Evolutionary conservation across 2,797 vertebrate species (phyloP), one percentile per base, ranked within the genome.

Genomic region (Micromesistius poutassou): DNA sequence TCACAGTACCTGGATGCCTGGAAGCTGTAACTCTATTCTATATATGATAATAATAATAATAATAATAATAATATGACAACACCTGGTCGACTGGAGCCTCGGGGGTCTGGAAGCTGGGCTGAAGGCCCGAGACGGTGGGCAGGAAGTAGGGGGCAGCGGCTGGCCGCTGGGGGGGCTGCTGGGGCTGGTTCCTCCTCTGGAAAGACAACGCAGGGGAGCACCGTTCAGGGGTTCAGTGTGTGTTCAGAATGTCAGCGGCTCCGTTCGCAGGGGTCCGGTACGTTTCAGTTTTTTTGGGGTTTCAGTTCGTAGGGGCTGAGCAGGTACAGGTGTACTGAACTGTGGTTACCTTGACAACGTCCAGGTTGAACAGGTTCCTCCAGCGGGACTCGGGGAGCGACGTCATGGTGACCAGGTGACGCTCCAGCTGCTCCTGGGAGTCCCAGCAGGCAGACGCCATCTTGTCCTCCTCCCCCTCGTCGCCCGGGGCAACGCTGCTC

Each of bases 121-220:
- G 91, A 72, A 99, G 95, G 73, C 97, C 98, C 50, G 98, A 94
- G 90, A 97, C 66, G 0, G 97, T 99, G 28, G 97, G 97, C 82
- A 99, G 95, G 86, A 99, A 99, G 92, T 98, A 99, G 0, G 97
- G 98, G 0, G 96, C 96, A 0, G 96, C 90, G 77, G 94, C 92
- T 0, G 96, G 95, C 75, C 95, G 91, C 86, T 92, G 94, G 0
- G 96, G 97, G 46, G 96, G 95, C 75, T 95, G 95, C 79, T 89
- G 93, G 5, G 97, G 97, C 81, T 96, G 97, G 85, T 99, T 99
- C 85, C 93, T 95, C 95, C 93, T 95, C 97, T 98, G 31, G 22
- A 72, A 72, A 30, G 19, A 72, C n/a, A 30, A 72, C n/a, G 19
- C 22, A 72, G 10, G 30, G 40, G 1, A 9, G 46, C 42, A 38